Evolutionary conservation across 2,888 invertebrate species (phyloP).

Genomic region (Myathropa florea): DNA sequence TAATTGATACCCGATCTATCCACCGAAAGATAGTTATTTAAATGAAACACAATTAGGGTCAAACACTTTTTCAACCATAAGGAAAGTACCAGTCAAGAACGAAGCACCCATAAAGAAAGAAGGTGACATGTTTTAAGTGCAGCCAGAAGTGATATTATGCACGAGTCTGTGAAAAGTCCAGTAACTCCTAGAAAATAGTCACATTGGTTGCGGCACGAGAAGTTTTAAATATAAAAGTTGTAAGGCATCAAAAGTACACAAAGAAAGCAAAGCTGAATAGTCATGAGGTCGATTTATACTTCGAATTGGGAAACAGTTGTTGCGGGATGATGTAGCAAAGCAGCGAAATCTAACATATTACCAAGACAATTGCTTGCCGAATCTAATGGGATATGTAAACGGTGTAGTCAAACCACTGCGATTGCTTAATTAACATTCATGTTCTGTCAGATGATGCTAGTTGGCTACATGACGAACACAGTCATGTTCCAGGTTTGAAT

Average conservation of each 20-base stretch:
- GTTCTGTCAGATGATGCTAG: background rate
- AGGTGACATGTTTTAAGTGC: background rate
- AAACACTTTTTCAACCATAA: background rate
- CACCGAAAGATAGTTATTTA: background rate
- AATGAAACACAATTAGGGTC: background rate
- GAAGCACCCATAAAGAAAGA: background rate
- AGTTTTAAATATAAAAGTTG: background rate
- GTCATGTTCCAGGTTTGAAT: background rate
- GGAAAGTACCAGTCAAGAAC: background rate
- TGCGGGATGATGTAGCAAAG: background rate
- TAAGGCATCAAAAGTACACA: background rate
- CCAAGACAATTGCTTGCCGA: background rate
- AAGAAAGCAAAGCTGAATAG: background rate
- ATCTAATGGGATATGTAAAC: background rate
- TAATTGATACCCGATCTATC: too few species aligned
- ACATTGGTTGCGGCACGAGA: background rate
- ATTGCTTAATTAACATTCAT: slow-evolving; percentile 2
- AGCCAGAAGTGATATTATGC: background rate
- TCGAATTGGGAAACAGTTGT: background rate
- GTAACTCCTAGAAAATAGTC: background rate
- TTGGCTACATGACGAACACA: background rate
- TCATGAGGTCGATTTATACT: background rate
- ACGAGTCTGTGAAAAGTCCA: background rate
- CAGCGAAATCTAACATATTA: background rate
- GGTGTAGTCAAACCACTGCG: background rate